Base-by-base conservation (phyloP, 2,888 invertebrate genomes). In the Aproaerema taeniolella region DNA sequence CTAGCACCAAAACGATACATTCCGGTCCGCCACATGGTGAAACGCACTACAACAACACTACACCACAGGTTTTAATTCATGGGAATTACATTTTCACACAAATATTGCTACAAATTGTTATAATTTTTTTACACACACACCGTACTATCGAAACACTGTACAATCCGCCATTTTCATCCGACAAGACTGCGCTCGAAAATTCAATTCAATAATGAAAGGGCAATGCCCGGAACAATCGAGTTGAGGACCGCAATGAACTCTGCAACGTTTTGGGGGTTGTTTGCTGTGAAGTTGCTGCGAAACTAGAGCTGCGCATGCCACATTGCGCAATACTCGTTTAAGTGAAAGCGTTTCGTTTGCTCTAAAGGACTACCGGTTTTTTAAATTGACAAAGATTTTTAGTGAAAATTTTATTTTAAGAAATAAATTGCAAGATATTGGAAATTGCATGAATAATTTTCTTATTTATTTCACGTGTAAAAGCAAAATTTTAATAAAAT, bases 71-170 rank as follows among this genome's bases (percentile, higher is more conserved):
- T 86, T 81, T 86, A 85, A 86, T 85, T 87, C 85, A 86, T 82
- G 58, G 63, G 59, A 62, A 72, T 83, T 78, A 85, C 86, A 86
- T 86, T 78, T 85, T 86, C 78, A 83, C 77, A 61, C 67, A 83
- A 71, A 69, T 76, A n/a, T n/a, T n/a, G n/a, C n/a, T 85, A n/a
- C n/a, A n/a, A n/a, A n/a, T n/a, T n/a, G n/a, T n/a, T n/a, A n/a
- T n/a, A n/a, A n/a, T n/a, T n/a, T n/a, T n/a, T n/a, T n/a, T n/a
- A n/a, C 78, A 83, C 77, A 61, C 67, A 83, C 71, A 70, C 76
- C n/a, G n/a, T n/a, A n/a, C n/a, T n/a, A n/a, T n/a, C n/a, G n/a
- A n/a, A n/a, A n/a, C 51, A 59, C 45, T 49, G 41, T 47, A 47
- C 60, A 43, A 60, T 69, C 76, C 82, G 83, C 85, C 85, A 86